Evolutionary conservation across 1,140 invertebrate species (phyloP).

Genomic region (Leptinotarsa lineolata): DNA sequence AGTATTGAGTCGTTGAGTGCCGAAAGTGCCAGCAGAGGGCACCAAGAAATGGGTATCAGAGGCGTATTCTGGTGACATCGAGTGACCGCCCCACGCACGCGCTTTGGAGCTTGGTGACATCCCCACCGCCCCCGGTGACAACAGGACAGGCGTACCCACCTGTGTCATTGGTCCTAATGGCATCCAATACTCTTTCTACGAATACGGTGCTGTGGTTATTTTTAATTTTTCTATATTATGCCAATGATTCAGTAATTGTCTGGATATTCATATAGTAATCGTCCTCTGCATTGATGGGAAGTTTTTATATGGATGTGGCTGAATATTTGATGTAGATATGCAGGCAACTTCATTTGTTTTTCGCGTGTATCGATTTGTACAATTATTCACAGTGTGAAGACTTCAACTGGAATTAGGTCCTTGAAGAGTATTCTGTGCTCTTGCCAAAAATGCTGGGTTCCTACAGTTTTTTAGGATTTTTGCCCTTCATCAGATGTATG

Average conservation of each 20-base stretch:
- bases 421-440: too few species aligned
- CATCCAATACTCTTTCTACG: constrained; percentile 50
- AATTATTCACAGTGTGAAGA: too few species aligned
- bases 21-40: constrained; percentile 47
- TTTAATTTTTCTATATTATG: constrained; percentile 19
- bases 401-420: too few species aligned
- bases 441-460: too few species aligned
- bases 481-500: too few species aligned
- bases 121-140: constrained; percentile 51
- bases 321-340: too few species aligned
- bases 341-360: too few species aligned
- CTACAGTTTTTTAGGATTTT: too few species aligned
- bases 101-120: constrained; percentile 51
- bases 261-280: too few species aligned
- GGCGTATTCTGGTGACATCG: constrained; percentile 55
- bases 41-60: constrained; percentile 50
- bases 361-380: too few species aligned
- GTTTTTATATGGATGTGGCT: neutral
- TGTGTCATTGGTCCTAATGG: constrained; percentile 54
- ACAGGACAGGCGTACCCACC: constrained; percentile 55
- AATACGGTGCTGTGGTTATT: neutral
- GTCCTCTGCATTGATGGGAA: neutral
- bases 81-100: constrained; percentile 53
- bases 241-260: neutral
- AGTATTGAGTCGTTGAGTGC: constrained; percentile 34